A percentile compares a stretch with the other conserved stretches of the same genome.
phyloP scores from a whole-genome alignment of 2,113 vertebrate species.

The Delphinus delphis region DNA sequence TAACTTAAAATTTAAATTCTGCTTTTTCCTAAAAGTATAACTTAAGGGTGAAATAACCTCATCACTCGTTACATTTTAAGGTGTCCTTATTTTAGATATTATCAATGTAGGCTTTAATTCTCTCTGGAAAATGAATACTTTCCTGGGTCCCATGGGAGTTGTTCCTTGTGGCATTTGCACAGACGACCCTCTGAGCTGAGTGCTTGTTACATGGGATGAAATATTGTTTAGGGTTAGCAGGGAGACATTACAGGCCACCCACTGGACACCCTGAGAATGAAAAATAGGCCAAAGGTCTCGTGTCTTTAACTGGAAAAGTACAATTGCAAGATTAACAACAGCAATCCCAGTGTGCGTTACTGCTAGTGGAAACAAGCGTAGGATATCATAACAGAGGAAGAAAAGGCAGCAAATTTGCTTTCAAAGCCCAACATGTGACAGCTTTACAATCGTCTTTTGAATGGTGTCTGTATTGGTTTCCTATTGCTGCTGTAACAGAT shows the following conservation, averaged over 20 bases:
- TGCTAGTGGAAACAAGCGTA: background rate
- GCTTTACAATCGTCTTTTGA: background rate
- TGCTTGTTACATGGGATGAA: constrained; percentile 55
- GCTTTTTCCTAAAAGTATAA: constrained; percentile 47
- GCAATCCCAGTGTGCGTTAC: background rate
- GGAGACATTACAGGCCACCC: background rate
- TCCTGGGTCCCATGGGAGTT: fast-evolving
- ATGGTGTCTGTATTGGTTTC: background rate
- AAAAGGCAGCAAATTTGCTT: constrained; percentile 39
- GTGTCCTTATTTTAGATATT: constrained; percentile 51
- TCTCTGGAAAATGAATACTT: background rate
- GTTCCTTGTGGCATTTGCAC: background rate
- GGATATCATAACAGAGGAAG: background rate
- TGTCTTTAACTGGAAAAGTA: constrained; percentile 35
- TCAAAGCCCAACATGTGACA: constrained; percentile 11
- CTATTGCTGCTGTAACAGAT: background rate
- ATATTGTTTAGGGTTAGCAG: background rate
- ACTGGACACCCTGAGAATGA: background rate
- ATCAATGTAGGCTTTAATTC: constrained; percentile 27
- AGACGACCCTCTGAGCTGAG: background rate
- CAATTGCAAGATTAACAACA: background rate
- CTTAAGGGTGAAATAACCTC: constrained; percentile 24
- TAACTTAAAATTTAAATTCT: constrained; percentile 51
- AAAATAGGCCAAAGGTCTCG: constrained; percentile 53
- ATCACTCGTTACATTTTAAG: constrained; percentile 48